A percentile compares a stretch with the other conserved stretches of the same genome.
phyloP scores from a whole-genome alignment of 1,140 invertebrate species.

The Chironomus tepperi region DNA sequence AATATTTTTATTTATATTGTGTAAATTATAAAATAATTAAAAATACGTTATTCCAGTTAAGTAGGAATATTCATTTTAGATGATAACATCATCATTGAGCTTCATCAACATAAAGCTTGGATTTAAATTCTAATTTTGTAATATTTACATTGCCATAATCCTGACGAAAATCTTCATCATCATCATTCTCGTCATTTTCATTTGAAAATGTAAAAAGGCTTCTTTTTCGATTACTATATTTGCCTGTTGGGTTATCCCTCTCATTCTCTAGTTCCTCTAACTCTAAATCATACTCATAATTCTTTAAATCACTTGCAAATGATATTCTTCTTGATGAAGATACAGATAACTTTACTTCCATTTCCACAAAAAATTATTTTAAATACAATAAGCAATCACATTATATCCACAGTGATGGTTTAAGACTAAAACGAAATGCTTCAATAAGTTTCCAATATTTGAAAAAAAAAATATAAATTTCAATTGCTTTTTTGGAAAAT shows the following conservation, averaged over 20 bases:
- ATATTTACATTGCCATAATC: background rate
- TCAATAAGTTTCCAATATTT: no score
- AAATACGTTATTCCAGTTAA: no score
- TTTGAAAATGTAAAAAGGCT: background rate
- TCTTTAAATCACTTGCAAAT: slow-evolving; percentile 11
- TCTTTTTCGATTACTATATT: background rate
- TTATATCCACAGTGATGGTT: no score
- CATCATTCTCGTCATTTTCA: background rate
- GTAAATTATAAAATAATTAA: no score
- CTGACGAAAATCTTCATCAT: background rate
- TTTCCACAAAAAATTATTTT: background rate
- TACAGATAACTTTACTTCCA: slow-evolving; percentile 8
- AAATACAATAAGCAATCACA: background rate
- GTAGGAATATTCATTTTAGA: no score
- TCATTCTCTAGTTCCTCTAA: slow-evolving; percentile 2
- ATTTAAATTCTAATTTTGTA: no score
- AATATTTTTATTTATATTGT: no score
- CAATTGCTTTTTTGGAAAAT: slow-evolving; percentile 1
- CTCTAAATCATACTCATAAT: slow-evolving; percentile 12
- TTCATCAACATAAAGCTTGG: no score
- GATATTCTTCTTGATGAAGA: background rate
- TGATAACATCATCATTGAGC: no score
- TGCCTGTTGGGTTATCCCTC: background rate
- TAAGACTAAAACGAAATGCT: no score
- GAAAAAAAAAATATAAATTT: background rate